Base-by-base conservation (phyloP, 2,888 invertebrate genomes). In the Sinopyrophorus schimmeli region DNA sequence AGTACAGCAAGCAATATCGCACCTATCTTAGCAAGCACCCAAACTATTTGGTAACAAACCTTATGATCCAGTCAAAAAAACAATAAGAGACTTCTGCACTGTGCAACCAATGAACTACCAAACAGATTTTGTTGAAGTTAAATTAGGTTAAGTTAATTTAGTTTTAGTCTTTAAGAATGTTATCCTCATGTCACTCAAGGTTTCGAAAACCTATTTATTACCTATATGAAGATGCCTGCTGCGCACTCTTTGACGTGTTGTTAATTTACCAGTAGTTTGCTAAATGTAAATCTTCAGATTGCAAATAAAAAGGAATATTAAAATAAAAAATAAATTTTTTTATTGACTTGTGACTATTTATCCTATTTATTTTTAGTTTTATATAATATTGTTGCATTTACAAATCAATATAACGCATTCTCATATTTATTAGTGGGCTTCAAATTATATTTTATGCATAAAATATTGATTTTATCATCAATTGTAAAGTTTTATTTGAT, bases 251-350 rank as follows among this genome's bases (percentile, higher is more conserved):
- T 14, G 28, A 27, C 27, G 28, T 39, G 28, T 17, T 12, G 3
- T n/a, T 27, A 28, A 27, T 27, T 39, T 17, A 39, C 28, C 39
- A 39, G 28, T 39, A 16, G 28, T 39, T 28, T 39, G 28, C 39
- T 27, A 18, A 39, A 28, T 39, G 28, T 39, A 18, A 20, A 35
- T 20, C 10, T 35, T 20, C 35, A 35, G 21, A 35, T 20, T 35
- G 21, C 23, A 20, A 39, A 39, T 27, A 27, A 39, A 39, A 10
- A 30, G 10, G 17, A 14, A 28, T 39, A 27, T 37, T 37, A 23
- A 37, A 21, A 37, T 23, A 37, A 32, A 31, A n/a, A n/a, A n/a
- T n/a, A n/a, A n/a, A n/a, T n/a, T n/a, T n/a, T n/a, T n/a, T n/a
- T n/a, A n/a, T n/a, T n/a, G n/a, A n/a, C n/a, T n/a, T n/a, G n/a